Evolutionary conservation across 2,888 invertebrate species (phyloP), one percentile per base, ranked within the genome.

Genomic region (Biston betularia): DNA sequence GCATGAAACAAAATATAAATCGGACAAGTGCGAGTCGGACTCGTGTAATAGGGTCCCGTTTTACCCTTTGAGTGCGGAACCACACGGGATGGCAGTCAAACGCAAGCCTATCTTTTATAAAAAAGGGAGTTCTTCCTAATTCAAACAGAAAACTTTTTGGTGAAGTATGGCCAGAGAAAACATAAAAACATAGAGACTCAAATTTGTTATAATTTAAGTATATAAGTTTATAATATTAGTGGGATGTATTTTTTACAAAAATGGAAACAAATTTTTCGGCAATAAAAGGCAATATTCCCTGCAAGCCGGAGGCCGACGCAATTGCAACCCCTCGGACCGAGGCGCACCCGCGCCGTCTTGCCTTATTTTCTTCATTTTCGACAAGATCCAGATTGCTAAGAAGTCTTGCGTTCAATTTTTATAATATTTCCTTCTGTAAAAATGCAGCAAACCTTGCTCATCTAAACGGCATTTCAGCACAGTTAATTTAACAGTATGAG

Each of bases 281-380:
- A 79, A 80, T 79, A 74, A 74, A 72, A 75, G 69, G 76, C 74
- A 83, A 80, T 83, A 50, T 84, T 84, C 81, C 79, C 81, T 79
- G 79, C 75, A 79, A 83, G 81, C 79, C 81, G 80, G 81, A 81
- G 85, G 85, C 84, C 84, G 82, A 80, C 74, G 85, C 87, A 84
- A 83, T 84, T 79, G 82, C 79, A 80, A 65, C 70, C 78, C 68
- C 82, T 78, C 14, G 54, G 44, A 33, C 50, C 48, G 53, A 48
- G 73, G 24, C 24, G 24, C 24, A 24, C 24, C 24, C 75, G 77
- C 78, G 68, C 79, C 78, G 81, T 79, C 82, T 83, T 81, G 80
- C 82, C 88, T 85, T 88, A 87, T 89, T 89, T 88, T 84, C 84
- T 84, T 87, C 84, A 85, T 86, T 88, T 86, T 81, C 79, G 83